Evolutionary conservation across 2,113 vertebrate genomes (phyloP), one percentile per base, ranked within the genome.

Genomic region (Abramis brama): DNA sequence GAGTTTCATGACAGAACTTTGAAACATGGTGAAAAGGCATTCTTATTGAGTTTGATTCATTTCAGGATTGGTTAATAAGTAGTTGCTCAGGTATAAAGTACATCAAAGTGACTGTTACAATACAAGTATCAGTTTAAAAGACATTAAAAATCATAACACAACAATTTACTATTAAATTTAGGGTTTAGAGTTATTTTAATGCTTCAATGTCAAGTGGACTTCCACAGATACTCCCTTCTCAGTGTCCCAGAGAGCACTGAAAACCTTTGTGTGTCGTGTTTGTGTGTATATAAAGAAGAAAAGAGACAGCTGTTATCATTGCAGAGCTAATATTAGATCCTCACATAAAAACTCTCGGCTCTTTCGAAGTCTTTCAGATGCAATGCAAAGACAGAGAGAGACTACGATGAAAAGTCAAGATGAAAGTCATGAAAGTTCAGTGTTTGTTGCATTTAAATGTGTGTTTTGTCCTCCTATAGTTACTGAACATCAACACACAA

Each of bases 291-390:
- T 25, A 64, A 62, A 64, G 78, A 85, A 70, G 84, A 70, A 52
- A 66, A 36, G 43, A 68, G 47, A 43, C 85, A 83, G 60, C 45
- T 70, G 70, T 50, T 30, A 27, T 68, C 21, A 23, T 85, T 50
- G 66, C 64, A 57, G 5, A 59, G 80, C 85, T 82, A 86, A 86
- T 86, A 68, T 82, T 86, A 82, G 85, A 82, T 1, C 6, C 45
- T 76, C 27, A 75, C 79, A 82, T 75, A 47, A 80, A 75, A 52
- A 75, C 78, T 60, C 25, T 50, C 33, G 19, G 6, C 36, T 64
- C 79, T 79, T 30, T 84, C 55, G 12, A 6, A 36, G 27, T 73
- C 50, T 83, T 68, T 83, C 50, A 71, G 60, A 30, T 17, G 13
- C 60, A 82, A 30, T 12, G 5, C 1, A 45, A 43, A 68, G 60